These are phyloP conservation scores for Erebia palarica DNA, from an alignment of 2,888 invertebrate species.

Conservation along the genomic window DNA sequence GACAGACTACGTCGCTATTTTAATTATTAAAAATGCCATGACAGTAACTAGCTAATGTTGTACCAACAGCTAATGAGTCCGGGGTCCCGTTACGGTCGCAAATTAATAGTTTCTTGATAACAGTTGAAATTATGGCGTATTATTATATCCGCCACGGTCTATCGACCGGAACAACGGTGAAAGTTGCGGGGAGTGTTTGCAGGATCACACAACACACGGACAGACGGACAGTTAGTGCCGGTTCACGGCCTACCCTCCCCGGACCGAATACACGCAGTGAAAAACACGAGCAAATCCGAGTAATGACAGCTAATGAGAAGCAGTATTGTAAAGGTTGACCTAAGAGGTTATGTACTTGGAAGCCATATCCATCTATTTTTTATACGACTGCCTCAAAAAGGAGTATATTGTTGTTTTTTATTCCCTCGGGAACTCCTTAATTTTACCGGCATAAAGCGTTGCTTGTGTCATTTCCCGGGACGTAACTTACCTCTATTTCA, in stretches of 20 bases:
- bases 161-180: conserved; percentile 40
- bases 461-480: too few relatives aligned
- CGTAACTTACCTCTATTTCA: too few relatives aligned
- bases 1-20: not conserved
- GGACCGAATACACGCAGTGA: conserved; percentile 26
- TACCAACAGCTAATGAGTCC: not conserved
- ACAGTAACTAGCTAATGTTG: not conserved
- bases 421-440: too few relatives aligned
- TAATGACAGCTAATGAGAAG: not conserved
- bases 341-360: conserved; percentile 13
- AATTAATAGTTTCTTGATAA: conserved; percentile 20
- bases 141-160: conserved; percentile 29
- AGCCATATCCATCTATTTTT: conserved; percentile 10
- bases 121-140: conserved; percentile 9
- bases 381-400: too few relatives aligned
- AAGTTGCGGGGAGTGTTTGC: conserved; percentile 39
- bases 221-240: conserved; percentile 35
- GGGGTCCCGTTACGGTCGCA: conserved; percentile 19
- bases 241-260: conserved; percentile 31
- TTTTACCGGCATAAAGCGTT: too few relatives aligned
- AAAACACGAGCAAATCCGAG: not conserved
- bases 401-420: too few relatives aligned
- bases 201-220: conserved; percentile 22
- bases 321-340: not conserved
- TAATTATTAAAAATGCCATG: not conserved